Conservation (phyloP, 2,797 vertebrate genomes). For the Sparidentex hasta region DNA sequence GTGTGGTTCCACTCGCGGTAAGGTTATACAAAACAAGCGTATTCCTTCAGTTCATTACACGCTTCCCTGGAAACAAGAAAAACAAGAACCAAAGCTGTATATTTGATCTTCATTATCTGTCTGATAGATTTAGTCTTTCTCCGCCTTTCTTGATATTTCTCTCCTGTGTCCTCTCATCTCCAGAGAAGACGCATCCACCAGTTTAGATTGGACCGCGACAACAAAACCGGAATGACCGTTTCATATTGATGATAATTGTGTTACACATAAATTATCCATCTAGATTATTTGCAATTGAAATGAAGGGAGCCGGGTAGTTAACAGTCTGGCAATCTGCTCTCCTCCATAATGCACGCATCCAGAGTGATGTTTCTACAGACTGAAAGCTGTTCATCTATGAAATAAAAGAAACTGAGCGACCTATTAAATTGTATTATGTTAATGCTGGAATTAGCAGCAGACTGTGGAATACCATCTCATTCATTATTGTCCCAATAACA, state of each 20-base stretch:
- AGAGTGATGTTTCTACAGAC: slow-evolving; percentile 65
- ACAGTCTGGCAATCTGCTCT: slow-evolving; percentile 66
- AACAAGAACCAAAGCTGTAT: slow-evolving; percentile 74
- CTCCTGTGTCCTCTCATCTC: slow-evolving; percentile 65
- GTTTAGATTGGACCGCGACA: slow-evolving; percentile 66
- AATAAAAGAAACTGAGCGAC: slow-evolving; percentile 69
- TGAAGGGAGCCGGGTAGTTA: slow-evolving; percentile 72
- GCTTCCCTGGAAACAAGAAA: slow-evolving; percentile 81
- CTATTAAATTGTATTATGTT: slow-evolving; percentile 73
- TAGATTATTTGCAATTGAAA: slow-evolving; percentile 79
- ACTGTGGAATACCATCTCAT: slow-evolving; percentile 62
- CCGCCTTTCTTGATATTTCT: slow-evolving; percentile 43
- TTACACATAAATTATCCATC: slow-evolving; percentile 82
- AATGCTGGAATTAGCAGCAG: slow-evolving; percentile 69
- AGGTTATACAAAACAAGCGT: slow-evolving; percentile 77
- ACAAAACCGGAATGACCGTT: slow-evolving; percentile 64
- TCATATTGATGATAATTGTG: slow-evolving; percentile 79
- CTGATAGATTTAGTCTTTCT: slow-evolving; percentile 67
- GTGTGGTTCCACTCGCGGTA: slow-evolving; percentile 57
- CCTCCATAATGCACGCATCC: slow-evolving; percentile 57
- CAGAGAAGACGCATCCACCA: slow-evolving; percentile 74
- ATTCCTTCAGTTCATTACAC: slow-evolving; percentile 85
- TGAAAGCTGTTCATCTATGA: slow-evolving; percentile 69
- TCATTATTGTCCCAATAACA: slow-evolving; percentile 62
- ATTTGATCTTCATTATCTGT: slow-evolving; percentile 87